These are phyloP conservation scores for Terebella lapidaria DNA, from an alignment of 2,888 invertebrate genomes.

Conservation along the genomic window DNA sequence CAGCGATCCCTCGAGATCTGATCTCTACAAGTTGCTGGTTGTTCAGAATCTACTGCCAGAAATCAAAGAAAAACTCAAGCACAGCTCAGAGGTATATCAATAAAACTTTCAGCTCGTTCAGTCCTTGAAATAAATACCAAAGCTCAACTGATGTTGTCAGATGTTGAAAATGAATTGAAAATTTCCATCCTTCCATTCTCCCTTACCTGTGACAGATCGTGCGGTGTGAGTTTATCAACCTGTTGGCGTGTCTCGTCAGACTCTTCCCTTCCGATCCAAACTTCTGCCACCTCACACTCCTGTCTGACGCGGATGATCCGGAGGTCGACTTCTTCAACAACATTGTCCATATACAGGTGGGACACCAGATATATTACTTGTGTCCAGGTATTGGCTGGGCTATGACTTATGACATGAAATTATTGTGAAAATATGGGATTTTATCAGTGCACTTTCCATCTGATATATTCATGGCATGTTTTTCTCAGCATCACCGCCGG, in stretches of 20 bases:
- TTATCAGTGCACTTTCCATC: too few relatives aligned
- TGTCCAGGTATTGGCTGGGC: background rate
- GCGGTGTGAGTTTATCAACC: constrained; percentile 67
- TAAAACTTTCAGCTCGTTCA: too few relatives aligned
- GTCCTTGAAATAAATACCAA: too few relatives aligned
- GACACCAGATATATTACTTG: background rate
- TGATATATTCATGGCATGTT: too few relatives aligned
- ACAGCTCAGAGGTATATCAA: constrained; percentile 59
- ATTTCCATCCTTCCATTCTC: too few relatives aligned
- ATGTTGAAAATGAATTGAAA: too few relatives aligned
- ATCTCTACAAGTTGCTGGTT: constrained; percentile 58
- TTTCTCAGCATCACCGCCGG: constrained; percentile 81
- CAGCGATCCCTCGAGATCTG: background rate
- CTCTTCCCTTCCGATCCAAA: constrained; percentile 37
- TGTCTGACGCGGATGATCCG: constrained; percentile 59
- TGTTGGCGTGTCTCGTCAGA: constrained; percentile 68
- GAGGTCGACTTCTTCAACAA: constrained; percentile 95
- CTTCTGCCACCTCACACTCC: constrained; percentile 34
- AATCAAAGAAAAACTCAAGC: constrained; percentile 69
- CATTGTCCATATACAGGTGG: constrained; percentile 66
- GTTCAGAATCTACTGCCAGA: constrained; percentile 53
- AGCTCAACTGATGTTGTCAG: too few relatives aligned
- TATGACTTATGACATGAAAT: too few relatives aligned
- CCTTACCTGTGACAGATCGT: background rate
- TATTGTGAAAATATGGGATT: too few relatives aligned